Conservation (phyloP, 1,140 invertebrate genomes). For the Pristionchus pacificus region DNA sequence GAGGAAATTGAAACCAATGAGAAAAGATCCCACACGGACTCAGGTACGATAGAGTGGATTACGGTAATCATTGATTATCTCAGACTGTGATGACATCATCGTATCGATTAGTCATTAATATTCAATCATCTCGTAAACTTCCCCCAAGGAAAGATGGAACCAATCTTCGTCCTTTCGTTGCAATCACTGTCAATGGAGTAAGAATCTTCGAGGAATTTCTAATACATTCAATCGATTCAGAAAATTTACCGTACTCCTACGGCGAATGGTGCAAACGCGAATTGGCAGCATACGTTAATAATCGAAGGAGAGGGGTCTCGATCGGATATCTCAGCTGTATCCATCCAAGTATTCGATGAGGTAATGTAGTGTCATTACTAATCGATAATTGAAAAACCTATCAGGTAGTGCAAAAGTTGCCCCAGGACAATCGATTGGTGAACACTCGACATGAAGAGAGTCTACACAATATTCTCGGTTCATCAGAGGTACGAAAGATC, state of each 20-base stretch:
- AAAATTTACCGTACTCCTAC: neutral
- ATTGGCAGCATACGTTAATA: constrained; percentile 15
- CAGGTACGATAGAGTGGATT: neutral
- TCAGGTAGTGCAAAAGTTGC: constrained; percentile 3
- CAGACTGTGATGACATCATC: neutral
- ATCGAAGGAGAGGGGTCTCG: neutral
- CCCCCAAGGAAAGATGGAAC: neutral
- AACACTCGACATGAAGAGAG: constrained; percentile 10
- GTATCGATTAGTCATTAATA: constrained; percentile 8
- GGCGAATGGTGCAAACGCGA: constrained; percentile 9
- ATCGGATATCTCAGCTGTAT: neutral
- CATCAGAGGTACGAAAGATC: constrained; percentile 1
- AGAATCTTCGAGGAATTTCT: neutral
- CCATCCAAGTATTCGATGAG: constrained; percentile 13
- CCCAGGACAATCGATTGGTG: constrained; percentile 5
- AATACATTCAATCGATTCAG: neutral
- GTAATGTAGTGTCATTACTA: neutral
- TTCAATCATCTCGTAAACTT: constrained; percentile 14
- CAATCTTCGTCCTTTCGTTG: constrained; percentile 11
- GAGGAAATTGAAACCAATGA: constrained; percentile 18
- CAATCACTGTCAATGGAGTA: constrained; percentile 3
- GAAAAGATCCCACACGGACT: constrained; percentile 3
- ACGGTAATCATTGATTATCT: neutral
- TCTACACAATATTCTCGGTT: constrained; percentile 1
- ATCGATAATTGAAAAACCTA: neutral